These are phyloP conservation scores for Timema podura DNA, from an alignment of 2,888 invertebrate genomes.

Conservation along the genomic window DNA sequence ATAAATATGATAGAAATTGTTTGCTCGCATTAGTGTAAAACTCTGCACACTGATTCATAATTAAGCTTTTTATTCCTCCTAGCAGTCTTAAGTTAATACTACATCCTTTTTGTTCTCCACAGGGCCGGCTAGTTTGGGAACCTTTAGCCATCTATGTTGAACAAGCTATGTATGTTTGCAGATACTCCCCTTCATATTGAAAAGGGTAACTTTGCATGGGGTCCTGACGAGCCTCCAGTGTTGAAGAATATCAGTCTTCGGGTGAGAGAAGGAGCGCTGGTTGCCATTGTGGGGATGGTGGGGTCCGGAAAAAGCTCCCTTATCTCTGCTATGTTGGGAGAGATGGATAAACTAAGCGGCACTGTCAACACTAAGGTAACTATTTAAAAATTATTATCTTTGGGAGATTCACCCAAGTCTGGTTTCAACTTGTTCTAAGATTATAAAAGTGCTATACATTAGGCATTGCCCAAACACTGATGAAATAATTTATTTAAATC, in stretches of 20 bases:
- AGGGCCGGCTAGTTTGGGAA: no score
- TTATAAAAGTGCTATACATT: no score
- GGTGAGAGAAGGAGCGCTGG: constrained; percentile 62
- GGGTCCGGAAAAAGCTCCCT: constrained; percentile 89
- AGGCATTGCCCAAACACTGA: no score
- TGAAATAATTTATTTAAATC: no score
- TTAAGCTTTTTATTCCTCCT: no score
- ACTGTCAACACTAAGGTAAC: constrained; percentile 67
- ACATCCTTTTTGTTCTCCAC: neutral
- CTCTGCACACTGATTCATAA: no score
- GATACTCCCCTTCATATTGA: constrained; percentile 76
- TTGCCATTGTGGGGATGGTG: constrained; percentile 84
- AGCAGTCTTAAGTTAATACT: no score
- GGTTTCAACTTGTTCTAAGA: no score
- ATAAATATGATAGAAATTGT: no score
- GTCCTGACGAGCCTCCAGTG: constrained; percentile 55
- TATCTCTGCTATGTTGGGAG: constrained; percentile 79
- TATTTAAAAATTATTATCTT: neutral
- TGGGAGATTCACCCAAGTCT: no score
- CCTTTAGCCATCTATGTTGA: no score
- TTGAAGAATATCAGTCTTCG: constrained; percentile 72
- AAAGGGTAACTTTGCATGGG: constrained; percentile 89
- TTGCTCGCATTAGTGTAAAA: no score
- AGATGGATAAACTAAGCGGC: constrained; percentile 83
- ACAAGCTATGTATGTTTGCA: constrained; percentile 41